Conservation (phyloP, 2,113 vertebrate genomes). For the Prolemur simus region DNA sequence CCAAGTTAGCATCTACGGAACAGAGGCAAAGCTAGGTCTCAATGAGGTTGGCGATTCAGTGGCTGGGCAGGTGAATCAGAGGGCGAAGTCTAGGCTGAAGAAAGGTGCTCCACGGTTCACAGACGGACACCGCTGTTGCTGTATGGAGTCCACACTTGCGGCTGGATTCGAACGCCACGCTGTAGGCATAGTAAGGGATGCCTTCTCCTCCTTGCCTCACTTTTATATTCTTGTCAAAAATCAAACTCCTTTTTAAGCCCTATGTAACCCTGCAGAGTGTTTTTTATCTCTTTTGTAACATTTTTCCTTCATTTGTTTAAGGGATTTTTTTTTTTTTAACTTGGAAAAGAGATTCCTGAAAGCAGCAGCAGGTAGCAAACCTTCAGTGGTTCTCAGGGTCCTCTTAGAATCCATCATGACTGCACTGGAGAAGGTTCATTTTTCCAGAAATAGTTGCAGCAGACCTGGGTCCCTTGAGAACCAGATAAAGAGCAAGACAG, state of each 20-base stretch:
- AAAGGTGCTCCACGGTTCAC: neutral
- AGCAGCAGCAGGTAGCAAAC: neutral
- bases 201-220: neutral
- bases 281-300: neutral
- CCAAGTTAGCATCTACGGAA: neutral
- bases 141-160: no score
- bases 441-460: neutral
- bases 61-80: neutral
- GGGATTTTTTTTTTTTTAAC: neutral
- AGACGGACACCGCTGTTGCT: neutral
- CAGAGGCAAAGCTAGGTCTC: neutral
- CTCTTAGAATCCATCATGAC: neutral
- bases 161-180: neutral
- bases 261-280: neutral
- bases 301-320: slow-evolving; percentile 3
- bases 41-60: neutral
- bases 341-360: slow-evolving; percentile 39
- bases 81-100: no score
- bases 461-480: neutral
- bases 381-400: neutral
- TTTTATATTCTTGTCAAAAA: neutral
- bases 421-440: neutral
- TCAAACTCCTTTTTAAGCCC: neutral
- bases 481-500: neutral
- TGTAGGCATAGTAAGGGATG: neutral